Base-by-base conservation (phyloP, 2,888 invertebrate genomes). In the Caenorhabditis sulstoni region DNA sequence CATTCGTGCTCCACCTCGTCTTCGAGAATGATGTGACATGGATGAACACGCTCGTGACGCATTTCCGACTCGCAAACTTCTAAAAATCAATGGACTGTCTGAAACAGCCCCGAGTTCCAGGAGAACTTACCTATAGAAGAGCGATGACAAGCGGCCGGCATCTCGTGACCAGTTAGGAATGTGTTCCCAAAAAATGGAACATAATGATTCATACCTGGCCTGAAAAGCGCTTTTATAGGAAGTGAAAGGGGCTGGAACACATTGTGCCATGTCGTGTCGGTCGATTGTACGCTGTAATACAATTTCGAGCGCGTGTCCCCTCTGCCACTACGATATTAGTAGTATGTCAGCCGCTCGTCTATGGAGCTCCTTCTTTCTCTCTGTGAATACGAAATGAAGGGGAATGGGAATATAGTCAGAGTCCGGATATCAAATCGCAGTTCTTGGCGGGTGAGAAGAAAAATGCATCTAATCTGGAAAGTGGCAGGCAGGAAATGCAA, bases 201-300 rank as follows among this genome's bases (percentile, higher is more conserved):
- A 45, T 53, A 45, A 49, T 65, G 61, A 58, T 58, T 50, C 64
- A 64, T 3, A 14, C 47, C 29, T 7, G 29, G 4, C 7, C 29
- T 7, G 29, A 5, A 7, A 29, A 29, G 7, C 29, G 4, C 29
- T 29, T 29, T 29, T 29, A 29, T 29, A 7, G 4, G 29, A 29
- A 7, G 7, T 62, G 71, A 70, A 70, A 70, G 57, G 57, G 44
- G 52, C 59, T 39, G 41, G 62, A 58, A 64, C 61, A 73, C 57
- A 47, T 16, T 29, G 73, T 73, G 50, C 37, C 49, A 23, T 44
- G 50, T 44, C 11, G 73, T 73, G 58, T 41, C 58, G 5, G 29
- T 29, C 29, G 29, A 7, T 29, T 29, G 29, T 29, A 29, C 29
- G 7, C 3, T 29, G 29, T 29, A 7, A 29, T 29, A 29, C 29